A percentile compares a stretch with the other conserved stretches of the same genome.
Evolutionary conservation across 2,113 vertebrate genomes (phyloP).

Genomic region (Myiozetetes cayanensis): DNA sequence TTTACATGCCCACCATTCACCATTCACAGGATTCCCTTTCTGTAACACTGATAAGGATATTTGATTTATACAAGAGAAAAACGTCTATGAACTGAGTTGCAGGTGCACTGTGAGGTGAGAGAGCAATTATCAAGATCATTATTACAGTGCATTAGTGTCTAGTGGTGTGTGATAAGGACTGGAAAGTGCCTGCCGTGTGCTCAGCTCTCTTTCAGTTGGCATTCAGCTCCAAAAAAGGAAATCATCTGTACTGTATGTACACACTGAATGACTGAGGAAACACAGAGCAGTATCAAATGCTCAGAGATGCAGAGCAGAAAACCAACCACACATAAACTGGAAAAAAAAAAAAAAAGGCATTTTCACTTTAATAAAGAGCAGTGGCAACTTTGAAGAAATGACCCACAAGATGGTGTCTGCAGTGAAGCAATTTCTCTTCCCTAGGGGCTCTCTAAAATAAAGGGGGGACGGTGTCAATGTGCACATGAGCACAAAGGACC

Average conservation of each 20-base stretch:
- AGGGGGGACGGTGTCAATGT: accelerated
- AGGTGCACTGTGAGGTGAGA: slow-evolving; percentile 37
- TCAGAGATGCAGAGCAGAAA: neutral
- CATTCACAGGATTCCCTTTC: neutral
- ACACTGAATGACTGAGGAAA: neutral
- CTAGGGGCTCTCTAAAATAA: neutral
- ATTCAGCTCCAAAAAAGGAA: neutral
- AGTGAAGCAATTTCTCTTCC: neutral
- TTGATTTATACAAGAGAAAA: neutral
- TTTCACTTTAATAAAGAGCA: neutral
- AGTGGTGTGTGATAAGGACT: slow-evolving; percentile 10
- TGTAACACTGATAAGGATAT: neutral
- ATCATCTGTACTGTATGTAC: neutral
- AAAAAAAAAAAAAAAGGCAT: neutral
- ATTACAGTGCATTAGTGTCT: slow-evolving; percentile 26
- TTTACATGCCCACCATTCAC: neutral
- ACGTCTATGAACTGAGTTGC: neutral
- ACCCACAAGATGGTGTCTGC: neutral
- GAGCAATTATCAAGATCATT: slow-evolving; percentile 25
- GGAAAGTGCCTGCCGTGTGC: neutral
- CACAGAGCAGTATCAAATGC: neutral
- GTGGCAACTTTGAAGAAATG: neutral
- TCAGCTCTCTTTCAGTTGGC: neutral
- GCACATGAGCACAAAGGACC: neutral
- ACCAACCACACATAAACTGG: neutral